These are phyloP conservation scores for Cnemophilus loriae DNA, from an alignment of 2,113 vertebrate genomes.

Conservation along the genomic window DNA sequence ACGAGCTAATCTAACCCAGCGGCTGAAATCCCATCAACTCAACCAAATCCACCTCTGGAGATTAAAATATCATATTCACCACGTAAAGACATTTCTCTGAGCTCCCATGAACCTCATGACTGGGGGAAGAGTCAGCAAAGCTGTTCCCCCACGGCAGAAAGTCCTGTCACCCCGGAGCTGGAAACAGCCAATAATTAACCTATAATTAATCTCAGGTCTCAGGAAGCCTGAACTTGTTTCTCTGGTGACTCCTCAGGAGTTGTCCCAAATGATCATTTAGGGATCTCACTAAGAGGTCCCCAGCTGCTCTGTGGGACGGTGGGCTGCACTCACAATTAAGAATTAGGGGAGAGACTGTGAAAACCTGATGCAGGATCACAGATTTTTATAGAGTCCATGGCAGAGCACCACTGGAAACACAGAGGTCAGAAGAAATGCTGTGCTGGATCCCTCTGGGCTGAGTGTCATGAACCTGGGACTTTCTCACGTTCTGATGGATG, in stretches of 20 bases:
- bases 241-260: background rate
- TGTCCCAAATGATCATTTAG: background rate
- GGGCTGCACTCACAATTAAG: background rate
- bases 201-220: background rate
- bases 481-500: background rate
- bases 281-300: background rate
- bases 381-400: background rate
- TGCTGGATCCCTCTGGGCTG: background rate
- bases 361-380: background rate
- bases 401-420: background rate
- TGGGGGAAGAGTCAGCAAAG: background rate
- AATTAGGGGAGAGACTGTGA: background rate
- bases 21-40: conserved; percentile 2
- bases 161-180: background rate
- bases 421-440: background rate
- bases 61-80: background rate
- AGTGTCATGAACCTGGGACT: background rate
- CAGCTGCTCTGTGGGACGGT: background rate
- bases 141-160: rapidly evolving
- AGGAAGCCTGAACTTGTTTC: background rate
- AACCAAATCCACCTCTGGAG: background rate
- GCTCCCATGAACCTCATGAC: rapidly evolving
- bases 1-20: background rate
- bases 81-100: background rate
- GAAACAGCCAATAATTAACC: background rate